phyloP scores from a whole-genome alignment of 2,113 vertebrate species.

The Tricholaema leucomelas region DNA sequence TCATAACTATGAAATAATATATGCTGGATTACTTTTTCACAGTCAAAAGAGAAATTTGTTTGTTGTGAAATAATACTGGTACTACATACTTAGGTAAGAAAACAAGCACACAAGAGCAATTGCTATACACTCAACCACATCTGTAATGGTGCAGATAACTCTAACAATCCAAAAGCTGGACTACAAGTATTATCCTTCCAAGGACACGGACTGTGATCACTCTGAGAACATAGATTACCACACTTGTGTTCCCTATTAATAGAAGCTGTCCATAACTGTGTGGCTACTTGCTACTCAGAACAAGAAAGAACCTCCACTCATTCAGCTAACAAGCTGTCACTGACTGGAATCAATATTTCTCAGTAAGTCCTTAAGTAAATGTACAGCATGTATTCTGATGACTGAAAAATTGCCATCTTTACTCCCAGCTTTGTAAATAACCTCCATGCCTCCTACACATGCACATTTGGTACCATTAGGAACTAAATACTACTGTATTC shows the following conservation, averaged over 20 bases:
- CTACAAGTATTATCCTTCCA: not conserved
- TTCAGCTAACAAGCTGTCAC: not conserved
- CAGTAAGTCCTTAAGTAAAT: not conserved
- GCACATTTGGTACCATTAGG: not conserved
- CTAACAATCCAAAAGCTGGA: not conserved
- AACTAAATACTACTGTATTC: not conserved
- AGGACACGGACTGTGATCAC: not conserved
- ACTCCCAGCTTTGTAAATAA: not conserved
- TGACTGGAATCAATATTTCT: not conserved
- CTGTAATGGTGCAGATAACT: not conserved
- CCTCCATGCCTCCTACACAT: not conserved
- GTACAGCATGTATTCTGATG: not conserved
- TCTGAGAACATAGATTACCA: not conserved
- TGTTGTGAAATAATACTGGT: not conserved
- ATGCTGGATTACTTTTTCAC: not conserved
- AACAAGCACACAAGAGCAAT: not conserved
- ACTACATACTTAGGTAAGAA: not conserved
- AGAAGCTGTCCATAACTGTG: not conserved
- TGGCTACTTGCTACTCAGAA: not conserved
- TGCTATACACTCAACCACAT: not conserved
- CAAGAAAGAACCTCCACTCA: not conserved
- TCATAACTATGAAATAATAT: conserved; percentile 4
- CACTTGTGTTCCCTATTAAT: not conserved
- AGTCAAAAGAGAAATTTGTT: not conserved
- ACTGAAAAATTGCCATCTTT: rapidly evolving